A percentile compares a stretch with the other conserved stretches of the same genome.
Evolutionary conservation across 1,140 invertebrate genomes (phyloP).

Genomic region (Dendrolimus kikuchii): DNA sequence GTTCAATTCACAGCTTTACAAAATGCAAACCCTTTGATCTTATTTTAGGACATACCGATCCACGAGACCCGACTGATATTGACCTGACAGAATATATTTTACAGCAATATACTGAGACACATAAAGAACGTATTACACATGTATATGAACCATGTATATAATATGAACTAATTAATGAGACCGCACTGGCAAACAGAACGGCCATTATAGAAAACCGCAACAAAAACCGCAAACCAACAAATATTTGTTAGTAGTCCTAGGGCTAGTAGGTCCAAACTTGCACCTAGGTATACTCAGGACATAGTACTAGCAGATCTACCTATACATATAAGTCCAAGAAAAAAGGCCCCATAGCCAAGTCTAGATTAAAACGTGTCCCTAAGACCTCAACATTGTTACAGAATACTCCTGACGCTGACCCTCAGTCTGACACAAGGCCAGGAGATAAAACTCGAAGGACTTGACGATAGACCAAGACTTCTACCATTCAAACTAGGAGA

Average conservation of each 20-base stretch:
- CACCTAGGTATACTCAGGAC: constrained; percentile 11
- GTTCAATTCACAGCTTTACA: too few relatives aligned
- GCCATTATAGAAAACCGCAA: constrained; percentile 8
- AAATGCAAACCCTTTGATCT: too few relatives aligned
- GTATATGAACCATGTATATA: constrained; percentile 11
- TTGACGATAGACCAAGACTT: too few relatives aligned
- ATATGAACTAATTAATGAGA: constrained; percentile 12
- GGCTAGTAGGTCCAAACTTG: constrained; percentile 14
- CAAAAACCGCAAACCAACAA: constrained; percentile 16
- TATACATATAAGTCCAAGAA: constrained; percentile 21
- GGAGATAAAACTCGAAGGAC: too few relatives aligned
- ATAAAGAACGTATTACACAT: constrained; percentile 2
- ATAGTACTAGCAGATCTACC: constrained; percentile 14
- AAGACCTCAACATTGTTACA: too few relatives aligned
- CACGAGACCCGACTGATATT: constrained; percentile 10
- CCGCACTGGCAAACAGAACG: constrained; percentile 6
- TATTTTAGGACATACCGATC: too few relatives aligned
- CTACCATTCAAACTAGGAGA: too few relatives aligned
- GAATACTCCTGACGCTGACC: too few relatives aligned
- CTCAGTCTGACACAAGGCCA: too few relatives aligned
- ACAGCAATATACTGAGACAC: constrained; percentile 7
- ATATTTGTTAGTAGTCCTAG: constrained; percentile 15
- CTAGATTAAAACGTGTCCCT: too few relatives aligned
- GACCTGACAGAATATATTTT: constrained; percentile 7
- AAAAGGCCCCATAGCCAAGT: constrained; percentile 16